These are phyloP conservation scores for Sarotherodon lohbergeri DNA, from an alignment of 2,113 vertebrate genomes.

Conservation along the genomic window DNA sequence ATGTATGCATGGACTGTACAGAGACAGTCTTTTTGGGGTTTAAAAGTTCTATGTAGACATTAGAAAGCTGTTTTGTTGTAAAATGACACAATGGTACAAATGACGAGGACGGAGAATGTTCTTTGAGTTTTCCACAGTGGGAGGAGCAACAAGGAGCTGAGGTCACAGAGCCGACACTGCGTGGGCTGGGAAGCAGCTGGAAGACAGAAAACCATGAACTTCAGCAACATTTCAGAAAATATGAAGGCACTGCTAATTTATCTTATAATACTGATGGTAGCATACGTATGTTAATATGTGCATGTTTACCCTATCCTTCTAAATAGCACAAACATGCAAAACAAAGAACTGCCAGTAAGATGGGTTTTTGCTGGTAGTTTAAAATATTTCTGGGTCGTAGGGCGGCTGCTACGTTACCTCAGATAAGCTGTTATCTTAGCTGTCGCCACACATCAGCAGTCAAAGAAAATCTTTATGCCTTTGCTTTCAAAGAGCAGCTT, in stretches of 20 bases:
- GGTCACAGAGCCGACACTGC: background rate
- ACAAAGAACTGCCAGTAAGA: fast-evolving
- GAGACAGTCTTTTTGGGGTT: background rate
- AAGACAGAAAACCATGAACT: background rate
- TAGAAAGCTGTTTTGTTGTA: background rate
- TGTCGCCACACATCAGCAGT: background rate
- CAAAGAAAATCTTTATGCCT: background rate
- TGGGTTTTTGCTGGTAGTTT: background rate
- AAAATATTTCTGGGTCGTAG: background rate
- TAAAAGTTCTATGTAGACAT: fast-evolving
- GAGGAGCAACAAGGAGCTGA: background rate
- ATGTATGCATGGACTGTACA: background rate
- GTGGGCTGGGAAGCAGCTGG: background rate
- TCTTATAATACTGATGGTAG: background rate
- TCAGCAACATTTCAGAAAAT: background rate
- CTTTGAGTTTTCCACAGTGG: background rate
- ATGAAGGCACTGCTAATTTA: background rate
- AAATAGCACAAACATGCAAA: background rate
- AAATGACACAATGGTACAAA: background rate
- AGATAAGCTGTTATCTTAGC: fast-evolving
- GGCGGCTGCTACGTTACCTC: no score
- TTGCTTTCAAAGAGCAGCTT: background rate
- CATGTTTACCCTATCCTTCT: fast-evolving
- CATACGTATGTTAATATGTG: background rate
- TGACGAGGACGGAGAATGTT: fast-evolving